These are phyloP conservation scores for Drosophila austrosaltans DNA, from an alignment of 2,888 invertebrate genomes.

Conservation along the genomic window DNA sequence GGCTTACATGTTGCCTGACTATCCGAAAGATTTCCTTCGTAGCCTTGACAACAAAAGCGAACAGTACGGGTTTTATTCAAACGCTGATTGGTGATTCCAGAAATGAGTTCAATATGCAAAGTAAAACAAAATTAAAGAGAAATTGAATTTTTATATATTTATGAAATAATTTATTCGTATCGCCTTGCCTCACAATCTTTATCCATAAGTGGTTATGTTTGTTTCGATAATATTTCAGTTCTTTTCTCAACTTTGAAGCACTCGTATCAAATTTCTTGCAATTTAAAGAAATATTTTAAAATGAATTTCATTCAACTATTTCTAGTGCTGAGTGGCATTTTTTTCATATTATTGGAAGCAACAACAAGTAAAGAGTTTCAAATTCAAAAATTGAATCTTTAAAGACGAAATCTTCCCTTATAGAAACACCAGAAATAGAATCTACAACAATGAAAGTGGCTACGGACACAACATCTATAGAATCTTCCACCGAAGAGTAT, in stretches of 20 bases:
- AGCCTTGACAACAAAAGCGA: constrained; percentile 91
- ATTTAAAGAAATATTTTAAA: neutral
- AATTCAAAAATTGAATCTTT: neutral
- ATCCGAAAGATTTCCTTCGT: constrained; percentile 84
- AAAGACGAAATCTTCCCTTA: neutral
- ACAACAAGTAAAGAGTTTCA: neutral
- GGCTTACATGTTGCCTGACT: constrained; percentile 83
- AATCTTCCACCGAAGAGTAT: no score
- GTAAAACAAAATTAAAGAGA: constrained; percentile 39
- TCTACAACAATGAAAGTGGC: no score
- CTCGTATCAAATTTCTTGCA: neutral
- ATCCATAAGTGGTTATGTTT: neutral
- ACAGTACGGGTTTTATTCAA: constrained; percentile 88
- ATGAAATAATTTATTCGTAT: neutral
- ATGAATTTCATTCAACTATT: neutral
- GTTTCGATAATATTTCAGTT: neutral
- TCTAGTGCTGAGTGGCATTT: neutral
- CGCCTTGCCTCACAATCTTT: neutral
- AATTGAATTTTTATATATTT: neutral
- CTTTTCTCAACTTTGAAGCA: neutral
- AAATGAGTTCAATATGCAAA: constrained; percentile 44
- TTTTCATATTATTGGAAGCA: neutral
- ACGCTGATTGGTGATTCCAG: constrained; percentile 84
- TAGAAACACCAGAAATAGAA: no score
- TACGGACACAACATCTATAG: no score